These are phyloP conservation scores for Pachyrhynchus sulphureomaculatus DNA, from an alignment of 1,140 invertebrate species.

Conservation along the genomic window DNA sequence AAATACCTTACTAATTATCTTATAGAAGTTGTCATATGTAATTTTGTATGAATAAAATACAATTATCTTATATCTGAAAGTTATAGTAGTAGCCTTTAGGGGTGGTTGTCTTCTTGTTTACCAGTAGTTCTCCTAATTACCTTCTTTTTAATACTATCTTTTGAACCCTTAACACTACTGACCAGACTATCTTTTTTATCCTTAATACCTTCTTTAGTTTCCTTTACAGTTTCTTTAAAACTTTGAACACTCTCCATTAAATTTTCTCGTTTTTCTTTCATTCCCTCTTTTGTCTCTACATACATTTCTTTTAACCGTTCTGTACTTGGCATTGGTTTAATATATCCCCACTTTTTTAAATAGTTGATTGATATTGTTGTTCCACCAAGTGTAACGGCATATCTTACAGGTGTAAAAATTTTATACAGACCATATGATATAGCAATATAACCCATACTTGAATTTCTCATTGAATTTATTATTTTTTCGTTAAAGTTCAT, in stretches of 20 bases:
- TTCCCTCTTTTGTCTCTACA: slow-evolving; percentile 56
- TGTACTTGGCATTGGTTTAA: slow-evolving; percentile 65
- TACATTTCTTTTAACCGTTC: slow-evolving; percentile 63
- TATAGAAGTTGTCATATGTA: no score
- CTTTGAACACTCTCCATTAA: slow-evolving; percentile 47
- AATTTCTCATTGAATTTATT: slow-evolving; percentile 70
- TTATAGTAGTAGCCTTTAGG: neutral
- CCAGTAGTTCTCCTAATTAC: slow-evolving; percentile 23
- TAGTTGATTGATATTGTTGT: slow-evolving; percentile 72
- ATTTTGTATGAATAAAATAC: no score
- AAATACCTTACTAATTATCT: no score
- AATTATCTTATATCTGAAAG: no score
- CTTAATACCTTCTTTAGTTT: slow-evolving; percentile 37
- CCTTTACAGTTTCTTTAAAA: slow-evolving; percentile 35
- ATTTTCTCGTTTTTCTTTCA: slow-evolving; percentile 51
- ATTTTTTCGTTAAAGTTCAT: slow-evolving; percentile 75
- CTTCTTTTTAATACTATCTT: slow-evolving; percentile 22
- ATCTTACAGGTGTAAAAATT: slow-evolving; percentile 84
- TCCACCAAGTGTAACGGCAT: slow-evolving; percentile 83
- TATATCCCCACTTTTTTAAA: slow-evolving; percentile 65
- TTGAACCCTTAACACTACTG: slow-evolving; percentile 25
- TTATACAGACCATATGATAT: slow-evolving; percentile 90
- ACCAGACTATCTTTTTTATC: slow-evolving; percentile 36
- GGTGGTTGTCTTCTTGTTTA: neutral
- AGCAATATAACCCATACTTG: slow-evolving; percentile 83